Base-by-base conservation (phyloP, 64 coral and sea anemone species). In the Catalaphyllia jardinei region DNA sequence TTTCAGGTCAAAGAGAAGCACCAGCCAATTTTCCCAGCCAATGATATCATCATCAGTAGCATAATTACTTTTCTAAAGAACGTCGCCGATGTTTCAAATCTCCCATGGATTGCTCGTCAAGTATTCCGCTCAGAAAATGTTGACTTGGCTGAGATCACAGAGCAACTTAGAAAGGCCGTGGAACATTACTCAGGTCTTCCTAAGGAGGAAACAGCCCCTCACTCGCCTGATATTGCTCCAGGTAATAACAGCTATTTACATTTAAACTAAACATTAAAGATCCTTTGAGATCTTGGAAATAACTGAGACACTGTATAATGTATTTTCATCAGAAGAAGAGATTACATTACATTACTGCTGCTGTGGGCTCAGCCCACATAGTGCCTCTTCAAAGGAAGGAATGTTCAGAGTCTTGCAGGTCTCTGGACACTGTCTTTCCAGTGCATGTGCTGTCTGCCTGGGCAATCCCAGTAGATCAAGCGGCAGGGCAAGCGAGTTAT, bases 41-140 rank as follows among this genome's bases (percentile, higher is more conserved):
- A 93, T 95, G 93, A 99, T 67, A 92, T 93, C 60, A 89, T 95
- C 4, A 84, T 99, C 17, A 80, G 86, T 24, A 86, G 87, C 73
- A 87, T 99, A 38, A 52, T 95, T 39, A 87, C 91, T 4, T 99
- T 86, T 95, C 87, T 99, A 17, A 95, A 90, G 39, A 92, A 95
- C 76, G 46, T 99, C 38, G 91, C 74, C 18, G 94, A 99, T 93
- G 35, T 73, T 39, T 88, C 87, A 73, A 93, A 99, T 78, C 92
- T 91, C 35, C 12, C 67, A 30, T 89, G 82, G 88, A 99, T 99
- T 65, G 91, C 90, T 17, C 62, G 46, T 31, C 93, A 99, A 83
- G 97, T 93, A 15, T 99, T 99, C 57, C 60, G 60, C 39, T 79
- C 88, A 76, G 89, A 91, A 31, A 83, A 95, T 50, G 86, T 96